Percentiles rank a stretch among this genome's conserved stretches.
phyloP scores from a whole-genome alignment of 2,888 invertebrate genomes.

The Tachina grossa region DNA sequence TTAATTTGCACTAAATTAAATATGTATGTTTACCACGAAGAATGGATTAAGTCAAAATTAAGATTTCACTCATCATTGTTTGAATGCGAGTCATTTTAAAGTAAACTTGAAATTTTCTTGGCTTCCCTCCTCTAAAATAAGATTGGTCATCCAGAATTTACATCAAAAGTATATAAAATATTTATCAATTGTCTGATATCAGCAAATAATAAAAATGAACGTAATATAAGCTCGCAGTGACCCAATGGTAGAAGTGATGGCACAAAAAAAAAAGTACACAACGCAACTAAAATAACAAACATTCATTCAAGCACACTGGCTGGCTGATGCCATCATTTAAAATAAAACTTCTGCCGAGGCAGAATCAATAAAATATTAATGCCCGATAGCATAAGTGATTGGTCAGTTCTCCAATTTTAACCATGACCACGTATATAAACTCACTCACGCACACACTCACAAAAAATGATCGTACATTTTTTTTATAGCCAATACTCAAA shows the following conservation, averaged over 20 bases:
- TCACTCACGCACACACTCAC: slow-evolving; percentile 10
- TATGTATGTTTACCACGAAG: too few species aligned
- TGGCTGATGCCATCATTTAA: slow-evolving; percentile 71
- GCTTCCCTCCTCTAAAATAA: background rate
- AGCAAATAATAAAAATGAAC: slow-evolving; percentile 72
- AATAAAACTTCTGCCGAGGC: slow-evolving; percentile 69
- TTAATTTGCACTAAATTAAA: too few species aligned
- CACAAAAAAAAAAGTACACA: slow-evolving; percentile 33
- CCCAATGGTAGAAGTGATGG: slow-evolving; percentile 54
- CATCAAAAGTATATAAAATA: slow-evolving; percentile 73
- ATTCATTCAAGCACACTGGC: slow-evolving; percentile 42
- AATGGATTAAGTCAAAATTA: too few species aligned
- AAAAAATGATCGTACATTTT: background rate
- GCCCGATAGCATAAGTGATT: slow-evolving; percentile 79
- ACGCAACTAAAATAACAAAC: slow-evolving; percentile 49
- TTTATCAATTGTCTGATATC: slow-evolving; percentile 75
- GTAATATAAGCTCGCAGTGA: slow-evolving; percentile 61
- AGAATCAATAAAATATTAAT: slow-evolving; percentile 78
- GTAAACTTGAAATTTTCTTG: background rate
- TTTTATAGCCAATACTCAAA: background rate
- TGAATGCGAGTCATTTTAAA: too few species aligned
- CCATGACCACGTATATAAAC: slow-evolving; percentile 57
- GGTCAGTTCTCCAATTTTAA: slow-evolving; percentile 74
- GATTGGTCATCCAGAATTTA: slow-evolving; percentile 19
- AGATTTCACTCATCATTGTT: too few species aligned